These are phyloP conservation scores for Helogale parvula DNA, from an alignment of 2,113 vertebrate genomes.

Conservation along the genomic window DNA sequence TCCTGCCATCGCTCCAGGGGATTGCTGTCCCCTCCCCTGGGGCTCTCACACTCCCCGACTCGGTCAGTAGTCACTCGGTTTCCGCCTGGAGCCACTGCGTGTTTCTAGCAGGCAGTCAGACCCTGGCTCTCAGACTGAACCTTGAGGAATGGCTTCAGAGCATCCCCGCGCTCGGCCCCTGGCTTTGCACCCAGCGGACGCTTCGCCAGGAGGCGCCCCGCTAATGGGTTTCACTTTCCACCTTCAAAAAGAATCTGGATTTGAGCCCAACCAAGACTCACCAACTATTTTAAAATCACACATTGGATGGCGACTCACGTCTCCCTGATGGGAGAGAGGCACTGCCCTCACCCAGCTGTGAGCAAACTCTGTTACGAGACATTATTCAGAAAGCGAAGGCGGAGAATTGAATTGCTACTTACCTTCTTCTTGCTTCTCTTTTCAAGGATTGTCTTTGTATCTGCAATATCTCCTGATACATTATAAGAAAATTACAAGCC, in stretches of 20 bases:
- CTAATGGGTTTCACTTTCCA: neutral
- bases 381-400: neutral
- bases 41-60: neutral
- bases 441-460: constrained; percentile 80
- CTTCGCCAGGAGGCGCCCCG: neutral
- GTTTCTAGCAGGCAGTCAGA: neutral
- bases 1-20: neutral
- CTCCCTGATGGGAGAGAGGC: accelerated
- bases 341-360: accelerated
- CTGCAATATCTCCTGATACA: constrained; percentile 73
- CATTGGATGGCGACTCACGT: accelerated
- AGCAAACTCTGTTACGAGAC: neutral
- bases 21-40: neutral
- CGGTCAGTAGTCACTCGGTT: neutral
- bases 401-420: neutral
- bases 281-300: neutral
- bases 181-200: neutral
- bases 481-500: constrained; percentile 33
- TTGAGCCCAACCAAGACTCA: neutral
- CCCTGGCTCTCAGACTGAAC: neutral
- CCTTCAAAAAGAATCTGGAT: neutral
- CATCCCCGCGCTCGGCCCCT: neutral
- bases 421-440: neutral
- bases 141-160: neutral
- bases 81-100: accelerated